Percentiles rank a stretch among this genome's conserved stretches.
phyloP scores from a whole-genome alignment of 37 sponge, comb jelly and placozoan species.

The Petrosia ficiformis region DNA sequence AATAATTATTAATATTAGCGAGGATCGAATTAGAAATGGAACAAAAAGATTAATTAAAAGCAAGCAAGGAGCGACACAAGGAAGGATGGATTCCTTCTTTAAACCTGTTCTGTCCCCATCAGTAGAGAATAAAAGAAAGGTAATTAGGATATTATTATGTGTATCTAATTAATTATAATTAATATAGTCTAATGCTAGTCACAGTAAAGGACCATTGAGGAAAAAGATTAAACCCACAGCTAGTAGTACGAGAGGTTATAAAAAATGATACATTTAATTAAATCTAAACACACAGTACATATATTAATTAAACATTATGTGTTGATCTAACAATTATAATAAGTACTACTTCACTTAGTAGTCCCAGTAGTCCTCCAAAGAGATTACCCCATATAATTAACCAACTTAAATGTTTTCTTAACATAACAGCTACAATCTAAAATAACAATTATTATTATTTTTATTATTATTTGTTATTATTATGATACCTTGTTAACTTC shows the following conservation, averaged over 20 bases:
- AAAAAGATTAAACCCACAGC: constrained; percentile 21
- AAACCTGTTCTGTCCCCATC: constrained; percentile 70
- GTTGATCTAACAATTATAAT: too few relatives aligned
- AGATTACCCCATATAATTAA: constrained; percentile 79
- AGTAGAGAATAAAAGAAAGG: constrained; percentile 60
- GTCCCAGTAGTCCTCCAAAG: constrained; percentile 66
- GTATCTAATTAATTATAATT: neutral
- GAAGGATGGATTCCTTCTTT: constrained; percentile 94
- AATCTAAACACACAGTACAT: too few relatives aligned
- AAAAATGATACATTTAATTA: too few relatives aligned
- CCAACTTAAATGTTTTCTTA: constrained; percentile 79
- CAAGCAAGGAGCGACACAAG: constrained; percentile 84
- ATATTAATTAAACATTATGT: too few relatives aligned
- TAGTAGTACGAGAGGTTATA: too few relatives aligned
- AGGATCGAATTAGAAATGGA: constrained; percentile 90
- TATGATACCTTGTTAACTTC: constrained; percentile 45
- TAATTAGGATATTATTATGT: neutral
- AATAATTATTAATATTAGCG: constrained; percentile 52
- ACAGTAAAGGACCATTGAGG: constrained; percentile 30
- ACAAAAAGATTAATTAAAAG: constrained; percentile 77
- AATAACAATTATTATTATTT: neutral
- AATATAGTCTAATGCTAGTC: neutral
- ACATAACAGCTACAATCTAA: constrained; percentile 73
- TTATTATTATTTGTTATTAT: too few relatives aligned
- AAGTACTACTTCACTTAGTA: constrained; percentile 47